Base-by-base conservation (phyloP, 2,113 vertebrate species). In the Phrynosoma platyrhinos region DNA sequence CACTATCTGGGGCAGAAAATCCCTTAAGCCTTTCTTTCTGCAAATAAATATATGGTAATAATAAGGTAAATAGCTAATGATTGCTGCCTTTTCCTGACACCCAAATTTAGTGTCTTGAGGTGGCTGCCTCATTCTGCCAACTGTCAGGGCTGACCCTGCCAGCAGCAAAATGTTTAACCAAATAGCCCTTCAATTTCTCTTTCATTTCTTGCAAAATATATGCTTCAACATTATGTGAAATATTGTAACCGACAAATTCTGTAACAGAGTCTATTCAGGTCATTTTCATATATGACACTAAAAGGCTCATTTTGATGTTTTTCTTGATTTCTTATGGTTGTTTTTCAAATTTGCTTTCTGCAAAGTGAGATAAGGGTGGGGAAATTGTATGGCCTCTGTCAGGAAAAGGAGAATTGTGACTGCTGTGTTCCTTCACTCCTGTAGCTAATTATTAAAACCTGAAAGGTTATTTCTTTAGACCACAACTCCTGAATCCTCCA, bases 11-110 rank as follows among this genome's bases (percentile, higher is more conserved):
- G 27, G 68, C 3, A 71, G 9, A 71, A 71, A 9, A 30, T 30
- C 68, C 68, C 10, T 25, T 8, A 25, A 7, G 66, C 66, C 7
- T 58, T 32, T 87, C 84, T 91, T 82, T 74, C 30, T 58, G 10
- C 13, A n/a, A 53, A 30, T 92, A 84, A 94, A 91, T 53, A 85
- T 55, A 91, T 25, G 66, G 9, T 71, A 27, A 30, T 27, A 71
- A 71, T 71, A 12, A 62, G 58, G 13, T 62, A 62, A 62, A 62
- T 62, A 62, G 18, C 58, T 62, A 71, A 71, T 71, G 27, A 71
- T 71, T 27, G 25, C 27, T 71, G 68, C 68, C 68, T 27, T 71
- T 71, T 71, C 27, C 6, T n/a, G 68, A 30, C 27, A 30, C 9
- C 68, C 68, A 27, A 71, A 30, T 7, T 10, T 6, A n/a, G 12